Percentiles rank a stretch among this genome's conserved stretches.
Evolutionary conservation across 1,140 invertebrate genomes (phyloP).

Genomic region (Coptotermes formosanus): DNA sequence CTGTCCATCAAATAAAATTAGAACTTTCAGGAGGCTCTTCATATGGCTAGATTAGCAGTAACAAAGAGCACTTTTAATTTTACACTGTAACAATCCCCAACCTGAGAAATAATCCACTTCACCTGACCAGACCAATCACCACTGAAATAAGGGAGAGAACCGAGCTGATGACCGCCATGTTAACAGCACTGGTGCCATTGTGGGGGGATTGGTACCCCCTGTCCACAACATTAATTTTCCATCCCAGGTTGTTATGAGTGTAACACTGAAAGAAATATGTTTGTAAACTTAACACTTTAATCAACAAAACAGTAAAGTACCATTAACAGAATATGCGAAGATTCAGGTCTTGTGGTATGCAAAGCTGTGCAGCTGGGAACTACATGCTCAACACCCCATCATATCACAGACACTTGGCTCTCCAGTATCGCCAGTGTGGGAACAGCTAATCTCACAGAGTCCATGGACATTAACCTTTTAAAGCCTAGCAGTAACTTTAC

Average conservation of each 20-base stretch:
- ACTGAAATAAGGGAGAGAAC: not conserved
- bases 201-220: slow-evolving; percentile 51
- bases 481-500: too few relatives aligned
- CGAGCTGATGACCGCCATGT: not conserved
- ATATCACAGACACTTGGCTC: too few relatives aligned
- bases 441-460: too few relatives aligned
- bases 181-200: not conserved
- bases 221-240: slow-evolving; percentile 89
- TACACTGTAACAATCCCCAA: not conserved
- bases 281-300: too few relatives aligned
- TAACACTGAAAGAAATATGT: slow-evolving; percentile 70
- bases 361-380: too few relatives aligned
- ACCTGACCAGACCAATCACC: slow-evolving; percentile 4
- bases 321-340: too few relatives aligned
- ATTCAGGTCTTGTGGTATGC: too few relatives aligned
- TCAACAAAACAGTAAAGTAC: too few relatives aligned
- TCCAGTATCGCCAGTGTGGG: too few relatives aligned
- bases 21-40: not conserved
- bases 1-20: not conserved
- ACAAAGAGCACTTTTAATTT: not conserved
- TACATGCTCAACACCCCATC: too few relatives aligned
- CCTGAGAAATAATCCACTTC: not conserved
- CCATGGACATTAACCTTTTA: too few relatives aligned
- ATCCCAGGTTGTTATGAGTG: slow-evolving; percentile 85
- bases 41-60: not conserved